phyloP scores from a whole-genome alignment of 2,113 vertebrate species.

The Azemiops feae region DNA sequence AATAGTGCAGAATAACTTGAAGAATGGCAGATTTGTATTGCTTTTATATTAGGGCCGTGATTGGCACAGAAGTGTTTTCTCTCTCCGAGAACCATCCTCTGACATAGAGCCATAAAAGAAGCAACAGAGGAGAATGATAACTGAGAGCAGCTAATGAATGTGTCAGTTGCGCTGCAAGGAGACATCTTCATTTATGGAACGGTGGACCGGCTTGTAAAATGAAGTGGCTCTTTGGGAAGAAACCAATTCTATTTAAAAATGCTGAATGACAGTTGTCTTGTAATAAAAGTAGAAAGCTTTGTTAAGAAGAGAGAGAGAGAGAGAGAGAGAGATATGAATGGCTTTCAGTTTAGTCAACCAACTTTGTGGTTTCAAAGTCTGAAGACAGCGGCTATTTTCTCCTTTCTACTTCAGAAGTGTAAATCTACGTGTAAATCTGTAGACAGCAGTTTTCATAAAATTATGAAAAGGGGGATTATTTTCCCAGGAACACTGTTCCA shows the following conservation, averaged over 20 bases:
- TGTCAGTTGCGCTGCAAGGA: slow-evolving; percentile 16
- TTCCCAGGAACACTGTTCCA: not conserved
- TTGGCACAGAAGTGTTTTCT: slow-evolving; percentile 15
- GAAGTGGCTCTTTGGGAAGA: slow-evolving; percentile 21
- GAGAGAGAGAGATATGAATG: slow-evolving; percentile 12
- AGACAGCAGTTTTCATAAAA: not conserved
- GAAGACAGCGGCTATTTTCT: not conserved
- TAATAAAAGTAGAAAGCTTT: slow-evolving; percentile 3
- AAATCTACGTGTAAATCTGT: not conserved
- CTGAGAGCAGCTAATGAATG: slow-evolving; percentile 24
- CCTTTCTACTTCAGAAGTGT: not conserved
- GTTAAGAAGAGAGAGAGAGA: not conserved
- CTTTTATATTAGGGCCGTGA: slow-evolving; percentile 13
- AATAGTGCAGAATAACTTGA: not conserved
- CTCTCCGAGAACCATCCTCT: not conserved
- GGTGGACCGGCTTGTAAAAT: not conserved
- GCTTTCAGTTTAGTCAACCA: slow-evolving; percentile 4
- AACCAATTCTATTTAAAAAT: slow-evolving; percentile 31
- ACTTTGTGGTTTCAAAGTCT: not conserved
- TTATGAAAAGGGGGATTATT: not conserved
- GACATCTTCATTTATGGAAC: slow-evolving; percentile 23
- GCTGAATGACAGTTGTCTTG: slow-evolving; percentile 4
- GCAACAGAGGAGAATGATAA: slow-evolving; percentile 2
- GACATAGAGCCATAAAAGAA: not conserved
- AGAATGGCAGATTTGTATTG: not conserved